These are phyloP conservation scores for Lepus timidus DNA, from an alignment of 2,113 vertebrate genomes.

Conservation along the genomic window DNA sequence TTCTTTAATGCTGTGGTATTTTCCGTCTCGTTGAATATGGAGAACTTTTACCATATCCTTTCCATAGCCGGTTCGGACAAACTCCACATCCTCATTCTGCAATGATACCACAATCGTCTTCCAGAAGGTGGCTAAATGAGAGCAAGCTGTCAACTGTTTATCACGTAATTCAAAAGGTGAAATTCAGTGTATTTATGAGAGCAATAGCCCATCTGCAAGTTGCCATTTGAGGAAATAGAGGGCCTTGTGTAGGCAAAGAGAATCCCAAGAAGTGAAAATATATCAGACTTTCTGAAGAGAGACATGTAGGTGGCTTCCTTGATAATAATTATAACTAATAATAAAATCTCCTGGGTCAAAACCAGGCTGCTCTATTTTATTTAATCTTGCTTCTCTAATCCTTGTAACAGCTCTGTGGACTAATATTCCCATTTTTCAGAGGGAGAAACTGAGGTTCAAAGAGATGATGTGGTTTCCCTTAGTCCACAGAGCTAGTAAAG, in stretches of 20 bases:
- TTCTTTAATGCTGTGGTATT: conserved; percentile 92
- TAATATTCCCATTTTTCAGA: background rate
- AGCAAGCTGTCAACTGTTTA: background rate
- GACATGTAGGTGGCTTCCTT: background rate
- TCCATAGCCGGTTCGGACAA: conserved; percentile 95
- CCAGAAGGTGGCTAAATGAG: background rate
- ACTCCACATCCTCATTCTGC: conserved; percentile 91
- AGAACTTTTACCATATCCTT: conserved; percentile 95
- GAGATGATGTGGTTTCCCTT: background rate
- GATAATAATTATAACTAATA: background rate
- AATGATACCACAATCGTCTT: conserved; percentile 65
- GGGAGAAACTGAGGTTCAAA: background rate
- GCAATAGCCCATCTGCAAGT: background rate
- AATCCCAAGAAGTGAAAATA: background rate
- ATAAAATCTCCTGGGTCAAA: background rate
- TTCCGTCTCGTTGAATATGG: conserved; percentile 90
- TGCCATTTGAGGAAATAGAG: background rate
- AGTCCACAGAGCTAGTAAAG: background rate
- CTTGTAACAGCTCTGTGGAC: background rate
- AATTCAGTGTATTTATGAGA: conserved; percentile 19
- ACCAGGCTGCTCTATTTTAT: background rate
- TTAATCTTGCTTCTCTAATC: background rate
- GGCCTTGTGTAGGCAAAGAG: background rate
- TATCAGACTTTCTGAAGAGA: background rate
- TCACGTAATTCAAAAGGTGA: background rate